A percentile compares a stretch with the other conserved stretches of the same genome.
phyloP scores from a whole-genome alignment of 2,888 invertebrate genomes.

The Steinernema carpocapsae region DNA sequence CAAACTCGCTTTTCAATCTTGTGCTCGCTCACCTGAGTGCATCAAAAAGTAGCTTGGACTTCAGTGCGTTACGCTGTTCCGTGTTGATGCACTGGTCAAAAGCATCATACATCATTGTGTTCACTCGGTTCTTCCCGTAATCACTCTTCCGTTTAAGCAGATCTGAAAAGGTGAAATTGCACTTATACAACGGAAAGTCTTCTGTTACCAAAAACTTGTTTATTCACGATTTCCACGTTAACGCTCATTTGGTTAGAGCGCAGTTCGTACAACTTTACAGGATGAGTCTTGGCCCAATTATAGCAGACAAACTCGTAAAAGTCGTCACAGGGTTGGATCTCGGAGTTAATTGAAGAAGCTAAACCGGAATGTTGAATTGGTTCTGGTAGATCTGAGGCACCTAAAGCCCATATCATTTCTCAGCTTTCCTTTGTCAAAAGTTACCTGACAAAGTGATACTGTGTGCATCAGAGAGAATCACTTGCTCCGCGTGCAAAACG shows the following conservation, averaged over 20 bases:
- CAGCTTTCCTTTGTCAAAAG: neutral
- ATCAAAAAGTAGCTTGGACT: neutral
- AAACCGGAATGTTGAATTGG: conserved; percentile 38
- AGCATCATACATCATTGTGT: conserved; percentile 19
- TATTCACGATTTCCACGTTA: conserved; percentile 15
- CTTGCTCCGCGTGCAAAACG: neutral
- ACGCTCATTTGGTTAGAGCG: conserved; percentile 23
- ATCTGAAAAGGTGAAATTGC: neutral
- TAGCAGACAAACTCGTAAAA: conserved; percentile 45
- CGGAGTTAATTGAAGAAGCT: conserved; percentile 37
- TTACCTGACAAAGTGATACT: neutral
- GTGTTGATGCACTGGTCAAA: conserved; percentile 12
- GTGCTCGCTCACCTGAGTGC: neutral
- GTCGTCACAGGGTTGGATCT: conserved; percentile 42
- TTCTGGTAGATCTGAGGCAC: too few relatives aligned
- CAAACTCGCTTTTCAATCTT: neutral
- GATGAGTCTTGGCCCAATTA: conserved; percentile 38
- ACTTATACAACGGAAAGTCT: neutral
- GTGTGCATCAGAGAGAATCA: neutral
- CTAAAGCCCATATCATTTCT: neutral
- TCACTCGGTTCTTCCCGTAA: conserved; percentile 1
- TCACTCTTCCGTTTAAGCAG: neutral
- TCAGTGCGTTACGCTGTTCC: neutral
- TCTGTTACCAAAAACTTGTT: conserved; percentile 9
- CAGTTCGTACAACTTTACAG: conserved; percentile 29